These are phyloP conservation scores for Rotaria macrura DNA, from an alignment of 2,888 invertebrate genomes.

Conservation along the genomic window DNA sequence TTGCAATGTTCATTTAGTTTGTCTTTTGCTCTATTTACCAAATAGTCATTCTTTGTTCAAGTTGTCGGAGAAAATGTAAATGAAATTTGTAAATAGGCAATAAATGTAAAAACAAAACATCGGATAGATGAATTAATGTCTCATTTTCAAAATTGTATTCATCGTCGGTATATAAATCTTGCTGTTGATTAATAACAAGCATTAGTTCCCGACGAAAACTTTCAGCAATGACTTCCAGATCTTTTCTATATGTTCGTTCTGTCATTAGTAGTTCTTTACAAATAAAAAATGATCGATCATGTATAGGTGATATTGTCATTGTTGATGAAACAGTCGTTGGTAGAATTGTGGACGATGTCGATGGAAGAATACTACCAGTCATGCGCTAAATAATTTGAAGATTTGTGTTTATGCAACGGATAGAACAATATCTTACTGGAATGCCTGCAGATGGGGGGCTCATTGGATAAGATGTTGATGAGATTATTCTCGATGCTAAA, in stretches of 20 bases:
- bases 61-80: constrained; percentile 65
- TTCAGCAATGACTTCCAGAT: constrained; percentile 73
- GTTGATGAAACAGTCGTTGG: constrained; percentile 9
- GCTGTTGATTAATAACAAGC: not conserved
- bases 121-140: not conserved
- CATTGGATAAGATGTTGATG: not conserved
- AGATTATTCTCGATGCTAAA: not conserved
- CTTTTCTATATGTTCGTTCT: constrained; percentile 83
- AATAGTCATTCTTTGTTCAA: constrained; percentile 63
- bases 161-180: not conserved
- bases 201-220: constrained; percentile 12
- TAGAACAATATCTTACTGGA: not conserved
- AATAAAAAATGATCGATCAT: constrained; percentile 47
- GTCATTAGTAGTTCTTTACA: constrained; percentile 83
- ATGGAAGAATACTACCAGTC: not conserved
- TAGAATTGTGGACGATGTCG: not conserved
- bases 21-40: constrained; percentile 52
- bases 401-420: not conserved
- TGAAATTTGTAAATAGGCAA: constrained; percentile 72
- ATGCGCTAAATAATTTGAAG: not conserved
- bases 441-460: not conserved
- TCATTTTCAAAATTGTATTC: not conserved
- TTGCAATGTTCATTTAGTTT: not conserved
- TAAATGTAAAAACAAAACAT: constrained; percentile 43
- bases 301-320: not conserved